phyloP scores from a whole-genome alignment of 1,140 invertebrate genomes.

The Tetragonula clypearis region DNA sequence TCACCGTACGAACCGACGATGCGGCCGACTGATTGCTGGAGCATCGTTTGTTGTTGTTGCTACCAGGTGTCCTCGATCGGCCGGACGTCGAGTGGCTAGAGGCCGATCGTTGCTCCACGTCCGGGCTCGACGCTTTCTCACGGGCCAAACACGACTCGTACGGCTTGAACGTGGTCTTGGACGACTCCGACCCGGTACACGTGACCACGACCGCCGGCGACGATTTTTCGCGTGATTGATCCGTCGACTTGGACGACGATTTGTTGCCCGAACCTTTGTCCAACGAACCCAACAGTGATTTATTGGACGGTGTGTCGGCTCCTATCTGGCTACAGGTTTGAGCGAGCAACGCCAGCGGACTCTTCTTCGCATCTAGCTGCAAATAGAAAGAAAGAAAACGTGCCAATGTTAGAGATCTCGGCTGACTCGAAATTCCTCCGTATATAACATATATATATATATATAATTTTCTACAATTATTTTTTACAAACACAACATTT shows the following conservation, averaged over 20 bases:
- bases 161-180: conserved; percentile 87
- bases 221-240: conserved; percentile 83
- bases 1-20: conserved; percentile 83
- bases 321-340: conserved; percentile 98
- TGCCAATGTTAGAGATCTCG: neutral
- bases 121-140: conserved; percentile 75
- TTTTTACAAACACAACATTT: neutral
- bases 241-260: conserved; percentile 84
- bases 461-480: neutral
- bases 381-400: conserved; percentile 75
- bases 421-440: too few relatives aligned
- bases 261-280: conserved; percentile 84
- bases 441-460: neutral
- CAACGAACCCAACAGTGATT: conserved; percentile 84
- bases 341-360: conserved; percentile 94
- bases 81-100: conserved; percentile 75
- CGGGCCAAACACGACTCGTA: conserved; percentile 85
- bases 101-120: conserved; percentile 67
- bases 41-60: conserved; percentile 81
- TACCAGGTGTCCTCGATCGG: conserved; percentile 73
- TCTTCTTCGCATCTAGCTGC: conserved; percentile 97
- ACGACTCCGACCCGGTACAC: conserved; percentile 66
- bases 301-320: conserved; percentile 89
- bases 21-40: conserved; percentile 86
- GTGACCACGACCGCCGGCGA: conserved; percentile 77